Evolutionary conservation across 2,888 invertebrate genomes (phyloP), one percentile per base, ranked within the genome.

Genomic region (Ommatoiulus sabulosus): DNA sequence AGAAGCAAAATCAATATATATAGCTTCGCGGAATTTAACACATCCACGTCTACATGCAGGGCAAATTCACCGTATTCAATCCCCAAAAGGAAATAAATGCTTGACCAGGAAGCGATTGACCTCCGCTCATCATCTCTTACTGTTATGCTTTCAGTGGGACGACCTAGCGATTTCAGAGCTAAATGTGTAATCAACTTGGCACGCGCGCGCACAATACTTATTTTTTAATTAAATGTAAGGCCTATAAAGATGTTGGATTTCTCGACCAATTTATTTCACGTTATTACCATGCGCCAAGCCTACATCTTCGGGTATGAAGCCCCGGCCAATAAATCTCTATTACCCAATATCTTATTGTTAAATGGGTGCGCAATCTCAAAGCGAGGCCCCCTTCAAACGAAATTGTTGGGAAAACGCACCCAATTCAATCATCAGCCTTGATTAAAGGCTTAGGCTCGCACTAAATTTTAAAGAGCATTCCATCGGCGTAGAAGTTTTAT

Each of bases 351-450:
- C n/a, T 24, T 24, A 72, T 72, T 24, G 72, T 72, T n/a, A 72
- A 72, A 72, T 72, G 24, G 72, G 72, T n/a, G 63, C 63, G 8
- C 63, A 63, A 80, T 80, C 80, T 80, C 80, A 35, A 80, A 80
- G 1, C 12, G 4, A 80, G 10, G 35, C 35, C 80, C 15, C 5
- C 15, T 80, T 80, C 15, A 35, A 24, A 35, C 35, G 15, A 12
- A 80, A 35, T 35, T 80, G 80, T 35, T 35, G 24, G 35, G 80
- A 80, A 80, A 80, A 80, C 10, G 80, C 3, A 80, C 15, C 80
- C 35, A 80, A 80, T 35, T 80, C 80, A 80, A 80, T 80, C 80
- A 80, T 80, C 80, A 80, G 80, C 35, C 8, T 35, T 80, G 10
- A 35, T 43, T 35, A 80, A 80, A 24, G 80, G 35, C 80, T 80